phyloP scores from a whole-genome alignment of 2,797 vertebrate species.

The Mareca penelope region DNA sequence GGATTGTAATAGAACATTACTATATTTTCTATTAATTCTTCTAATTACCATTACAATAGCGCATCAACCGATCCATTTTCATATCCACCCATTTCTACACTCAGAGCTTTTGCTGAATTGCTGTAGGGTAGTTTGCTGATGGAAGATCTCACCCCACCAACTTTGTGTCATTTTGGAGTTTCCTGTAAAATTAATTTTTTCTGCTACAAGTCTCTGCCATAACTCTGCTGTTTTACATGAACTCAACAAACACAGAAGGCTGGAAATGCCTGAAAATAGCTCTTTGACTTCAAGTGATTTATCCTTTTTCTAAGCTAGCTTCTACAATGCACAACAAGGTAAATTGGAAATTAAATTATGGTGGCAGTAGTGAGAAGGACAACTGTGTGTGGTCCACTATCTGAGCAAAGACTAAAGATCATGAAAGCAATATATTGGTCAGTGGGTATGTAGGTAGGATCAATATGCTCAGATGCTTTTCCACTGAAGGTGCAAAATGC shows the following conservation, averaged over 20 bases:
- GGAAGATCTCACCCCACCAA: neutral
- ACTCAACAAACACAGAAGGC: neutral
- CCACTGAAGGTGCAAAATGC: neutral
- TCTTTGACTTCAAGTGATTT: neutral
- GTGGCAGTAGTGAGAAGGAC: neutral
- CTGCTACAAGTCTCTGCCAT: neutral
- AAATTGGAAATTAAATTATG: neutral
- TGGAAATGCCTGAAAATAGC: neutral
- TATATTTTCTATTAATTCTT: neutral
- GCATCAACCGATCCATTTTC: neutral
- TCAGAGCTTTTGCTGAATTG: neutral
- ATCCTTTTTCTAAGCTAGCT: neutral
- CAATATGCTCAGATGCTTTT: neutral
- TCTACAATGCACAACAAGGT: neutral
- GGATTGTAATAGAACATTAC: neutral
- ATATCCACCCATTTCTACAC: neutral
- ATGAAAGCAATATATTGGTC: neutral
- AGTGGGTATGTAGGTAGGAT: neutral
- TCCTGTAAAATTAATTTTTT: neutral
- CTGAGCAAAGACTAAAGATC: neutral
- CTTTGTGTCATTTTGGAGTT: neutral
- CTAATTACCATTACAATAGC: neutral
- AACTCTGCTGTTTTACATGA: neutral
- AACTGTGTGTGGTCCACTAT: neutral
- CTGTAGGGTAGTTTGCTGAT: neutral